These are phyloP conservation scores for Mormyrus proboscirostris DNA, from an alignment of 2,797 vertebrate species.

Conservation along the genomic window DNA sequence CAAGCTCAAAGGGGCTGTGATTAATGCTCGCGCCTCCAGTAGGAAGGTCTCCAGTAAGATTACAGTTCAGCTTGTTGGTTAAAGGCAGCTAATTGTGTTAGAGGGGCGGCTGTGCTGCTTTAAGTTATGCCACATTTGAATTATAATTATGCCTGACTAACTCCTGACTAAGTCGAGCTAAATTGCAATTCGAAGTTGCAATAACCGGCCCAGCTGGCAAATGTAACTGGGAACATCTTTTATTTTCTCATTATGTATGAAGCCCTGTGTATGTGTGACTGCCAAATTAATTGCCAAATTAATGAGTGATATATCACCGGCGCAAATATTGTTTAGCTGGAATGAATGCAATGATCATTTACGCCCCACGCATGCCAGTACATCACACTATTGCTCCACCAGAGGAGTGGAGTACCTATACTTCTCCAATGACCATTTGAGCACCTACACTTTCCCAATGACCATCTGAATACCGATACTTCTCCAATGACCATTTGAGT, in stretches of 20 bases:
- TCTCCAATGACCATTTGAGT: not conserved
- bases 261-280: not conserved
- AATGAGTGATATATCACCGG: not conserved
- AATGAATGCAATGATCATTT: not conserved
- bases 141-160: slow-evolving; percentile 14
- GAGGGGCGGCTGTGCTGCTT: not conserved
- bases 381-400: not conserved
- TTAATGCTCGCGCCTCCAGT: not conserved
- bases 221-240: not conserved
- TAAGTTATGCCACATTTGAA: not conserved
- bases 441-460: not conserved
- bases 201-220: not conserved
- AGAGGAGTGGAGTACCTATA: not conserved
- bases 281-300: not conserved
- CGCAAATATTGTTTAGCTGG: not conserved
- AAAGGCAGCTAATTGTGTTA: not conserved
- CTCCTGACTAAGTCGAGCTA: not conserved
- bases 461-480: not conserved
- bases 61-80: not conserved
- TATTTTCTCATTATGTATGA: not conserved
- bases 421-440: not conserved
- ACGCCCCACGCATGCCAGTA: not conserved
- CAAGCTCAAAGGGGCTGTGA: not conserved
- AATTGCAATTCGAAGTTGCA: not conserved
- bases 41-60: not conserved